Base-by-base conservation (phyloP, 1,140 invertebrate species). In the Aphidius gifuensis region DNA sequence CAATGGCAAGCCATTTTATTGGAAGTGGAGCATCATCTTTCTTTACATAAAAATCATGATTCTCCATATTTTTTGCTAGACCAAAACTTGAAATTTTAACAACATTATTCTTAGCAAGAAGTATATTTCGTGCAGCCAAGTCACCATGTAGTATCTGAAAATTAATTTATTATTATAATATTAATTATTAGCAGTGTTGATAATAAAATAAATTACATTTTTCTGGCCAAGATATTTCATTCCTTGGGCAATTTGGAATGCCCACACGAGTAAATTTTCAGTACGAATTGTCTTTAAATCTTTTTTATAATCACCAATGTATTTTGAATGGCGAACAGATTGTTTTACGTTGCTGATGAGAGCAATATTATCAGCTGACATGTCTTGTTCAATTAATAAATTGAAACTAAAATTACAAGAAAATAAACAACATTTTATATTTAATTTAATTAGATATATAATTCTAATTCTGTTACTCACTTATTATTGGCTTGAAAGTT, bases 1-100 rank as follows among this genome's bases (percentile, higher is more conserved):
- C 91, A 53, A 92, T 84, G 0, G 91, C 90, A 80, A 93, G 85
- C 91, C 91, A 93, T 76, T 92, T 92, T 5, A 93, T 85, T 3
- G 91, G 91, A 2, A 92, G 74, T 1, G 85, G 87, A n/a, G 86
- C 84, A 73, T 92, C 88, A 65, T 91, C 91, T 69, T 92, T 90
- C 76, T 97, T 97, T 71, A 90, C 89, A 73, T 98, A 99, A 81
- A 97, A 96, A 67, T 94, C 90, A 56, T 89, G 88, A 68, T 95
- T 91, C 66, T 94, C 91, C 82, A 98, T 90, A 66, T 93, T 94
- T 74, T 93, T 87, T 0, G 96, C 93, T n/a, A 99, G 78, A 16
- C 96, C 96, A 82, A 98, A 98, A 76, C 98, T 96, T 64, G 94
- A 97, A 66, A 99, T 97, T 78, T 98, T 98, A 0, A 93, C 90